Evolutionary conservation across 2,888 invertebrate species (phyloP), one percentile per base, ranked within the genome.

Genomic region (Carpatolechia fugitivella): DNA sequence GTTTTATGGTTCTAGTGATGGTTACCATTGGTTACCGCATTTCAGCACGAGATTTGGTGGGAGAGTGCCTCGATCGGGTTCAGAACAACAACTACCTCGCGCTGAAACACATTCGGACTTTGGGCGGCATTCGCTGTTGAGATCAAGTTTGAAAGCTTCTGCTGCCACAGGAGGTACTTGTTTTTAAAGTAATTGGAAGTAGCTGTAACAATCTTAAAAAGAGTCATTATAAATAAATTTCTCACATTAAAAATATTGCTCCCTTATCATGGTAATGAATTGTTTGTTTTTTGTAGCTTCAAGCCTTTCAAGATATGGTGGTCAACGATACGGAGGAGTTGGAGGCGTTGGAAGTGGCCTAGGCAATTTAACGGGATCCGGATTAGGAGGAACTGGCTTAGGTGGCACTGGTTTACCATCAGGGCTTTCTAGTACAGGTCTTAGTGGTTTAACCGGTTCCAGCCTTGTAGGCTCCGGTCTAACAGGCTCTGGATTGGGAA

Each of bases 41-140:
- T 72, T 30, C 66, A 87, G 87, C 61, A 80, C 84, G 1, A 74
- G 89, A 10, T 89, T 86, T 54, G 85, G 88, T n/a, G 83, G 86
- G 3, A 72, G 89, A 55, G 93, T 97, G 83, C 96, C 97, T 13
- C 92, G 98, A 54, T 97, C 97, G 52, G 97, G 97, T 18, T 97
- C 97, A 40, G 98, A 98, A 84, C 97, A 97, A 80, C 96, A 97
- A 80, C 85, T 97, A 64, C 96, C 97, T 7, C 92, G 96, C 52
- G 96, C 96, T 8, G 97, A 97, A 82, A 89, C 89, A 0, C 97
- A 96, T 76, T 93, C 95, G 0, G 97, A 97, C 79, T 96, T 96
- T 68, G 95, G 95, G 16, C 90, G 96, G 59, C 96, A 96, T 74
- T 95, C 96, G n/a, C 84, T 96, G 62, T 90, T 96, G 56, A 92